Conservation (phyloP, 2,888 invertebrate genomes). For the Machimus atricapillus region DNA sequence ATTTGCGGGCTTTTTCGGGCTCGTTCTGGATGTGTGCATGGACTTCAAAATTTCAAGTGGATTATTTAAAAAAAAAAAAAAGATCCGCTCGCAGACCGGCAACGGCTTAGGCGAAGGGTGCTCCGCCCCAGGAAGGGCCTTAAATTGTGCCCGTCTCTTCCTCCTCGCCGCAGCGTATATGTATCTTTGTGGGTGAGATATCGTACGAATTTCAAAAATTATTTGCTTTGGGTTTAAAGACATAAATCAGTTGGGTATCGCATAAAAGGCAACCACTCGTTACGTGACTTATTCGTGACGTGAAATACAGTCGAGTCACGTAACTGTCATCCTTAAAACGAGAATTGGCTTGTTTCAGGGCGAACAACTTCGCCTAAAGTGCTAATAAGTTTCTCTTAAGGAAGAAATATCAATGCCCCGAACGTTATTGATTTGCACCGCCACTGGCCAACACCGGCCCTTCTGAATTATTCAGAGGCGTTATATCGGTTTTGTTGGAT, state of each 20-base stretch:
- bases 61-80: conserved; percentile 1
- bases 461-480: background rate
- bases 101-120: background rate
- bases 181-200: background rate
- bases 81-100: background rate
- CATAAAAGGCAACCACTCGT: background rate
- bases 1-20: background rate
- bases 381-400: background rate
- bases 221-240: conserved; percentile 13
- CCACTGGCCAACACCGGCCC: background rate
- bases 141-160: background rate
- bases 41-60: conserved; percentile 14
- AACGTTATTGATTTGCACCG: background rate
- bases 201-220: background rate
- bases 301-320: conserved; percentile 6
- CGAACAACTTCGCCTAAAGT: background rate
- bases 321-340: conserved; percentile 1
- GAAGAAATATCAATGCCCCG: background rate
- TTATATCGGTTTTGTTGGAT: background rate
- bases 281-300: conserved; percentile 5
- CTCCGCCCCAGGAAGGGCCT: background rate
- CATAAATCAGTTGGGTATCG: conserved; percentile 25
- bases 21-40: background rate
- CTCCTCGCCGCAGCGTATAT: background rate
- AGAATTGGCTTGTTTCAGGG: background rate